phyloP scores from a whole-genome alignment of 2,888 invertebrate species.

The Drosophila multiciliata region DNA sequence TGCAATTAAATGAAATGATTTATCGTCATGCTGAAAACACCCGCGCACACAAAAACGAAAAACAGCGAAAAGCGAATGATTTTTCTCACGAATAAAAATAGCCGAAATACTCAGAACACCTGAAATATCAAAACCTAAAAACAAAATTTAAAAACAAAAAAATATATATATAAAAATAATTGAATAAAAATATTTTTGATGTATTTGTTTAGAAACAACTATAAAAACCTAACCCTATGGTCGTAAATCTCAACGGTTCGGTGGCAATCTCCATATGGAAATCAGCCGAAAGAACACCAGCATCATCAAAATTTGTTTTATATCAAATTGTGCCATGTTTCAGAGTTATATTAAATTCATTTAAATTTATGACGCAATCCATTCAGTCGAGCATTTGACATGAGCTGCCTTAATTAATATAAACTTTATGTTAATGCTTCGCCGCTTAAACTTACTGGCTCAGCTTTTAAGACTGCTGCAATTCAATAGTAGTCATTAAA shows the following conservation, averaged over 20 bases:
- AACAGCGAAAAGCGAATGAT: neutral
- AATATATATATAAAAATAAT: constrained; percentile 10
- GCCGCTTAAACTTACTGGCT: neutral
- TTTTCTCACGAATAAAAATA: constrained; percentile 37
- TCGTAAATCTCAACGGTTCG: constrained; percentile 58
- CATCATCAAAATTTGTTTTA: constrained; percentile 44
- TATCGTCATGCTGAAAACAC: constrained; percentile 57
- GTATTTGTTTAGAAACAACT: constrained; percentile 17
- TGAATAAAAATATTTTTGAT: constrained; percentile 15
- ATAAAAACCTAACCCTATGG: constrained; percentile 50
- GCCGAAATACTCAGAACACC: constrained; percentile 55
- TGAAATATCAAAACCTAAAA: constrained; percentile 49
- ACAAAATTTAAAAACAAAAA: neutral
- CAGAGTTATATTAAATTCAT: constrained; percentile 49
- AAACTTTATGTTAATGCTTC: constrained; percentile 43
- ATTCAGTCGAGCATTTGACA: constrained; percentile 31
- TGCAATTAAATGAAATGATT: constrained; percentile 75
- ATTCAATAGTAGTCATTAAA: constrained; percentile 41
- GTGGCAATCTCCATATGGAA: constrained; percentile 66
- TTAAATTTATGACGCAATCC: constrained; percentile 57
- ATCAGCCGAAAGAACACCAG: constrained; percentile 34
- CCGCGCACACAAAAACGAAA: constrained; percentile 30
- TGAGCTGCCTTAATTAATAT: constrained; percentile 30
- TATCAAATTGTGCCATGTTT: constrained; percentile 42
- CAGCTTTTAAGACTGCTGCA: constrained; percentile 42